Evolutionary conservation across 2,797 vertebrate species (phyloP).

Genomic region (Tapera naevia): DNA sequence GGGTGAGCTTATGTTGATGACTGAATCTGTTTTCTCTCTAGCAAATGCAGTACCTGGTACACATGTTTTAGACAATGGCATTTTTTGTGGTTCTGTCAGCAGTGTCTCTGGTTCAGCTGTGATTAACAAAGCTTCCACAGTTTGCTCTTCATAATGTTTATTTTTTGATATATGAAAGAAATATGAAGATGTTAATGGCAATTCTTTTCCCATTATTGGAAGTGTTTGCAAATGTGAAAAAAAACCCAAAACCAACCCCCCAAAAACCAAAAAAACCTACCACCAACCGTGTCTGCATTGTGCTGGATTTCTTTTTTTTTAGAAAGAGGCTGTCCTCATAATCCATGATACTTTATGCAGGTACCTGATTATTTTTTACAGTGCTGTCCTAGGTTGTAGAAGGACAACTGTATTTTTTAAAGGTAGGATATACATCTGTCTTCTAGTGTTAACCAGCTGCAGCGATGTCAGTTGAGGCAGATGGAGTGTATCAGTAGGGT

Average conservation of each 20-base stretch:
- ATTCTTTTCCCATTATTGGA: background rate
- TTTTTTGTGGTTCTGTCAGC: background rate
- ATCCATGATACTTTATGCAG: background rate
- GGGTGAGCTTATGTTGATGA: background rate
- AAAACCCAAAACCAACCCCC: background rate
- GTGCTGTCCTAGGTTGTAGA: background rate
- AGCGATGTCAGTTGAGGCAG: background rate
- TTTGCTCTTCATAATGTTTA: background rate
- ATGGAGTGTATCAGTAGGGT: background rate
- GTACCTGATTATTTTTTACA: background rate
- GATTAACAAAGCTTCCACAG: background rate
- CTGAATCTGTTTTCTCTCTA: background rate
- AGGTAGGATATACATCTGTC: background rate
- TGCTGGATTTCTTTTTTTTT: background rate
- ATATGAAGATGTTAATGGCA: background rate
- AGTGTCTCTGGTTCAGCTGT: background rate
- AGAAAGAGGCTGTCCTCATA: background rate
- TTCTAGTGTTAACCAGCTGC: background rate
- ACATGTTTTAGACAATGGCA: background rate
- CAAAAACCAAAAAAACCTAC: no score
- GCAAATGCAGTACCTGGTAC: background rate
- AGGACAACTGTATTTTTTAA: background rate
- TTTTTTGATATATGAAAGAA: background rate
- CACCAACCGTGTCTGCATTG: background rate
- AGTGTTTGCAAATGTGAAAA: background rate